These are phyloP conservation scores for Agrotis ipsilon DNA, from an alignment of 2,888 invertebrate genomes.

Conservation along the genomic window DNA sequence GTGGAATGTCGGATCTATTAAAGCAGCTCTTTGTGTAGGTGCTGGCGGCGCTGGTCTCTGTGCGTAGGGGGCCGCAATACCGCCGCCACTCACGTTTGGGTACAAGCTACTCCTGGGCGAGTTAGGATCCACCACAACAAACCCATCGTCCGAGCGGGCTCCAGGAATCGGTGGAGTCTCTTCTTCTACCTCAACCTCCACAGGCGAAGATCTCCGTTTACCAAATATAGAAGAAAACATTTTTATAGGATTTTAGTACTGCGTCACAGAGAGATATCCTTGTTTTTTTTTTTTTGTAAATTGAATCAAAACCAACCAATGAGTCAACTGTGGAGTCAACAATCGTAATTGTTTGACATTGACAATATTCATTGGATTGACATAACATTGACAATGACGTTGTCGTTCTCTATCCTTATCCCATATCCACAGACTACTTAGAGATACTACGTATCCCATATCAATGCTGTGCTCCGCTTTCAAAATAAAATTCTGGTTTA, in stretches of 20 bases:
- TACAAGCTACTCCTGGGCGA: constrained; percentile 78
- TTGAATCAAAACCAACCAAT: neutral
- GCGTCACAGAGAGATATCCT: constrained; percentile 7
- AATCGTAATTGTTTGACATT: constrained; percentile 7
- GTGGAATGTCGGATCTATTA: constrained; percentile 81
- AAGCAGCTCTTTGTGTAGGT: constrained; percentile 68
- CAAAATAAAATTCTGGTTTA: too few relatives aligned
- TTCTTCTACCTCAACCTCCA: constrained; percentile 87
- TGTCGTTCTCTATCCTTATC: too few relatives aligned
- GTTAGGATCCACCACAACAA: constrained; percentile 82
- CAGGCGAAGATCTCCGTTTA: constrained; percentile 86
- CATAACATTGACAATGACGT: neutral
- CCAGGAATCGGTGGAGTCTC: constrained; percentile 87
- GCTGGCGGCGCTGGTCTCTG: constrained; percentile 81
- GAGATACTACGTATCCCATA: too few relatives aligned
- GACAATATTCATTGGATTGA: neutral
- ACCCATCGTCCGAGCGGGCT: constrained; percentile 82
- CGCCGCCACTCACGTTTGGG: constrained; percentile 79
- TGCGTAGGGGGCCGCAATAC: constrained; percentile 71
- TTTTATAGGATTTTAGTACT: constrained; percentile 12
- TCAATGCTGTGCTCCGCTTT: too few relatives aligned
- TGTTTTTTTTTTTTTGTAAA: constrained; percentile 12
- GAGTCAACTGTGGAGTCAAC: constrained; percentile 17
- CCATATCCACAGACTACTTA: too few relatives aligned
- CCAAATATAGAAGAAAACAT: constrained; percentile 90